Base-by-base conservation (phyloP, 2,113 vertebrate species). In the Carettochelys insculpta region DNA sequence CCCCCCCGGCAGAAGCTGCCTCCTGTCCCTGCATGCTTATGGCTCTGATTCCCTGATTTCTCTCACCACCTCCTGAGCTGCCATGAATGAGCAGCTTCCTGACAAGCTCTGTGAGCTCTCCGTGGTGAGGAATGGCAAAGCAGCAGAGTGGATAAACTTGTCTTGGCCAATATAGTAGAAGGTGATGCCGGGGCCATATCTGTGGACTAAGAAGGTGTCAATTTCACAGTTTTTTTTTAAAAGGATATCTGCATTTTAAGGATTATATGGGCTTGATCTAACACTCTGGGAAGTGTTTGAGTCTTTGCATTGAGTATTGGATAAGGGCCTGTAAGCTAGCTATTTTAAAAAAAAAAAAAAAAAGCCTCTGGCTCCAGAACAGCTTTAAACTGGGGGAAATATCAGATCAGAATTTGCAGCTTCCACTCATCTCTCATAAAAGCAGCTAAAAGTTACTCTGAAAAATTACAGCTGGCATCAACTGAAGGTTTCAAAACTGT, bases 311-410 rank as follows among this genome's bases (percentile, higher is more conserved):
- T 34, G 1, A 27, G 25, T 22, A 38, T 34, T 84, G 41, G 25
- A 27, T 56, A 34, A 54, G n/a, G 71, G 22, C 24, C 41, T 76
- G 22, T 58, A 85, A 11, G 38, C 27, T 34, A 24, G 50, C 3
- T 47, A 19, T 5, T 8, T 0, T 34, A 50, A 20, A 0, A 2
- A n/a, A n/a, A n/a, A n/a, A n/a, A n/a, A n/a, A n/a, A n/a, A n/a
- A n/a, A n/a, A n/a, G n/a, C n/a, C 3, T 0, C 1, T 45, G 43
- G 11, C 31, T 68, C 58, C 34, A 45, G 17, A 43, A 27, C 41
- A 45, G 25, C 24, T 43, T 41, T 25, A 29, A 53, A 56, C 10
- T 43, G 71, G 11, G n/a, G 76, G 52, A 51, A 0, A 0, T 5
- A 1, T 17, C 24, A n/a, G 12, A 5, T 65, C 10, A 3, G 19